Evolutionary conservation across 2,113 vertebrate genomes (phyloP).

Genomic region (Hiodon tergisus): DNA sequence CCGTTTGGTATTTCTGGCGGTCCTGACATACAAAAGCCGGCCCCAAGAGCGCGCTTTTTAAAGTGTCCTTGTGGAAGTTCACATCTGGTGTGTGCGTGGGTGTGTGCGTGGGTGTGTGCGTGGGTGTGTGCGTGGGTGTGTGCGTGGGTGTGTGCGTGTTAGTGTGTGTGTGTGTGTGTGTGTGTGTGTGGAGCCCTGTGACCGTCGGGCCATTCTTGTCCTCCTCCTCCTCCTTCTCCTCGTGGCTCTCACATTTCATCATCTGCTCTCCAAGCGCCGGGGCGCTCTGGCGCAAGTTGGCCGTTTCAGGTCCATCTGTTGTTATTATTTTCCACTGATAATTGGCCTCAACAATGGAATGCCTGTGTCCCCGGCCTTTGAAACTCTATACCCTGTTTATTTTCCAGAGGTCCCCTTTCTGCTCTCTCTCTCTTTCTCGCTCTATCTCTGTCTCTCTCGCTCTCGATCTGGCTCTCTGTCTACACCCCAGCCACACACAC

Average conservation of each 20-base stretch:
- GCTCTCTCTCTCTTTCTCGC: constrained; percentile 38
- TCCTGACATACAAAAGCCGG: constrained; percentile 38
- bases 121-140: too few relatives aligned
- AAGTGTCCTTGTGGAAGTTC: too few relatives aligned
- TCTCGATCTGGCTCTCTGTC: constrained; percentile 32
- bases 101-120: too few relatives aligned
- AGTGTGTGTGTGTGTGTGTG: constrained; percentile 17
- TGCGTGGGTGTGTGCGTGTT: background rate
- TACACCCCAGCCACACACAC: constrained; percentile 9
- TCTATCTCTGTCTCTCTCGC: constrained; percentile 7
- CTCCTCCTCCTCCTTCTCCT: constrained; percentile 61
- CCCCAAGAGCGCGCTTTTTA: too few relatives aligned
- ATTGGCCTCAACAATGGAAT: constrained; percentile 99
- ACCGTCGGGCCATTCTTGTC: constrained; percentile 67
- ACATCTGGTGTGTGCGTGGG: too few relatives aligned
- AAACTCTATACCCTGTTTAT: constrained; percentile 85
- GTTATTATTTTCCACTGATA: constrained; percentile 99
- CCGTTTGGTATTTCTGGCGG: constrained; percentile 34
- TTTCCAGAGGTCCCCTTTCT: constrained; percentile 71
- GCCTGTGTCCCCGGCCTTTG: constrained; percentile 95
- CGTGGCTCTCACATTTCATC: constrained; percentile 92
- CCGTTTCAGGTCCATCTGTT: constrained; percentile 97
- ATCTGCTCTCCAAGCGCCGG: constrained; percentile 84
- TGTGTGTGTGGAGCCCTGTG: constrained; percentile 56
- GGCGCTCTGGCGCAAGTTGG: constrained; percentile 85